These are phyloP conservation scores for Ormyrus thymus DNA, from an alignment of 2,888 invertebrate species.

Conservation along the genomic window DNA sequence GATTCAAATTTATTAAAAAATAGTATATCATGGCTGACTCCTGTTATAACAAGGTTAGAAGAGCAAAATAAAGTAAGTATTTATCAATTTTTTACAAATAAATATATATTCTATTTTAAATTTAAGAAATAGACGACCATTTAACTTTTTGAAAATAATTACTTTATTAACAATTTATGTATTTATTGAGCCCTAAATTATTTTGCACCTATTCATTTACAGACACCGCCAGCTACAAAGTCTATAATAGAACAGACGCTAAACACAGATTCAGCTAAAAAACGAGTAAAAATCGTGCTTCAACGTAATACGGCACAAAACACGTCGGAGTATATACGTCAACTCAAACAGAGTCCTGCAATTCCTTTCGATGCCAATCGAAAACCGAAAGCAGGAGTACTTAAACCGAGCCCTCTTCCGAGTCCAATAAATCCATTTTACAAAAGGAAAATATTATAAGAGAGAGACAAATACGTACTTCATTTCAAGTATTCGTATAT, in stretches of 20 bases:
- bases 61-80: constrained; percentile 60
- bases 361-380: constrained; percentile 85
- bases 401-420: constrained; percentile 81
- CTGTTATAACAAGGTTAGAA: constrained; percentile 62
- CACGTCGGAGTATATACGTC: constrained; percentile 83
- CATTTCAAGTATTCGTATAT: constrained; percentile 34
- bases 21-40: constrained; percentile 59
- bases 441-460: constrained; percentile 72
- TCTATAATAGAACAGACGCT: background rate
- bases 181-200: no score
- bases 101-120: background rate
- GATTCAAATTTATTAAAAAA: constrained; percentile 9
- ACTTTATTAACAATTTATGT: no score
- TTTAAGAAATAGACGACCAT: background rate
- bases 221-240: constrained; percentile 28
- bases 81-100: constrained; percentile 1
- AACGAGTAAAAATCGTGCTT: constrained; percentile 85
- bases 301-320: constrained; percentile 84
- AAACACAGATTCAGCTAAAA: constrained; percentile 70
- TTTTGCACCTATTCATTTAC: background rate
- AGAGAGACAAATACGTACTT: background rate
- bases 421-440: constrained; percentile 89
- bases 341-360: constrained; percentile 83
- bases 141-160: background rate
- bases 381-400: constrained; percentile 83